Base-by-base conservation (phyloP, 2,888 invertebrate genomes). In the Myopa tessellatipennis region DNA sequence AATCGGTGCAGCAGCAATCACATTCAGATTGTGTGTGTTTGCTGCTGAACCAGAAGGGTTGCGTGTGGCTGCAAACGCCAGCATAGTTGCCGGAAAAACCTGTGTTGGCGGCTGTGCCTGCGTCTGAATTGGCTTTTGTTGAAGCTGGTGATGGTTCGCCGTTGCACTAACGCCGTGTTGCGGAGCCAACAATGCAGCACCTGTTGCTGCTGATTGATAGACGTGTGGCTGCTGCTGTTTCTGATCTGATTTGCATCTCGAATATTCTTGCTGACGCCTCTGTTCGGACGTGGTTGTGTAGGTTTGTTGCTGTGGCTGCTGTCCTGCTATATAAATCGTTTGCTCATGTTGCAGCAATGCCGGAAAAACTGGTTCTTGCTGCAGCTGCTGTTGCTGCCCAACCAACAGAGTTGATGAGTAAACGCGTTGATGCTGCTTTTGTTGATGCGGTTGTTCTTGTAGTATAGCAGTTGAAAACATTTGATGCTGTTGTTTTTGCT, bases 11-110 rank as follows among this genome's bases (percentile, higher is more conserved):
- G 85, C 84, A 34, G 85, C 82, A 18, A 86, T 84, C 12, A 85
- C 84, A 81, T 85, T 86, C 18, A 85, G 81, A 80, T 85, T 86
- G 83, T 85, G 85, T 84, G 83, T 84, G 84, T 80, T 80, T 12
- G 83, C 77, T 74, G 84, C 83, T 74, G 85, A 80, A 14, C 84
- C 82, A 52, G 84, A 81, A 74, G 80, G 73, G 68, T 78, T 82
- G 34, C 78, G 79, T 52, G 78, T 80, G 74, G 83, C 81, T 78
- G 83, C 71, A 55, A 81, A 77, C 12, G 79, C 78, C 60, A 84
- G 82, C 75, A 81, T 82, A 65, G 81, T 73, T 52, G 79, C 78
- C 26, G 76, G 79, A 76, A 61, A 79, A 10, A 78, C 45, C 58
- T 78, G 79, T 40, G 45, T 10, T 83, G 85, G 26, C 79, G 80